Evolutionary conservation across 2,888 invertebrate species (phyloP).

Genomic region (Dorcus parallelipipedus): DNA sequence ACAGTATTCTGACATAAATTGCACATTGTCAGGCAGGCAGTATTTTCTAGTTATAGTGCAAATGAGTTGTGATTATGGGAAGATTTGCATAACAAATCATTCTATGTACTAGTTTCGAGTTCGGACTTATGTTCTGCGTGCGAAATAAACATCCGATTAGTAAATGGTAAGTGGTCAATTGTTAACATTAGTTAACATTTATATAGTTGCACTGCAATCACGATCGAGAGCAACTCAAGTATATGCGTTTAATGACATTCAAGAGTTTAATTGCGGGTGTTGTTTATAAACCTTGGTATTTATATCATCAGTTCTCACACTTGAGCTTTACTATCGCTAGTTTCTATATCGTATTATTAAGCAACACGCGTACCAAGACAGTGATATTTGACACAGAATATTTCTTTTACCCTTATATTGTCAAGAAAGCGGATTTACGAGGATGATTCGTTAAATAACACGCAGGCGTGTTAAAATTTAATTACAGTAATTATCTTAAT

Average conservation of each 20-base stretch:
- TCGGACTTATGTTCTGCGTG: constrained; percentile 14
- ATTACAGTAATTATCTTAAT: no score
- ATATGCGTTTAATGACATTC: constrained; percentile 23
- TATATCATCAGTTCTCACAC: constrained; percentile 26
- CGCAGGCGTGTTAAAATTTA: no score
- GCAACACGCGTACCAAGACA: no score
- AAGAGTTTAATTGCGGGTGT: constrained; percentile 23
- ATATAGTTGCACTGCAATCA: constrained; percentile 14
- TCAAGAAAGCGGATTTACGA: no score
- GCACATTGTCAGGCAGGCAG: background rate
- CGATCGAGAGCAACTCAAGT: constrained; percentile 13
- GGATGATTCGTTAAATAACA: no score
- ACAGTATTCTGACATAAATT: background rate
- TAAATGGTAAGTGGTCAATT: constrained; percentile 20
- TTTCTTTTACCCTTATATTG: no score
- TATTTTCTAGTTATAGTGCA: background rate
- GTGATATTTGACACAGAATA: no score
- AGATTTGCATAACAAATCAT: background rate
- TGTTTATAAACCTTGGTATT: constrained; percentile 26
- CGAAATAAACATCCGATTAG: constrained; percentile 13
- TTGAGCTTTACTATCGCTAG: constrained; percentile 6
- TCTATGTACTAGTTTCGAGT: constrained; percentile 4
- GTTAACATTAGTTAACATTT: constrained; percentile 18
- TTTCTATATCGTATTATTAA: constrained; percentile 2
- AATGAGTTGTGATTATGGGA: background rate